Conservation (phyloP, 2,888 invertebrate genomes). For the Coenonympha arcania region DNA sequence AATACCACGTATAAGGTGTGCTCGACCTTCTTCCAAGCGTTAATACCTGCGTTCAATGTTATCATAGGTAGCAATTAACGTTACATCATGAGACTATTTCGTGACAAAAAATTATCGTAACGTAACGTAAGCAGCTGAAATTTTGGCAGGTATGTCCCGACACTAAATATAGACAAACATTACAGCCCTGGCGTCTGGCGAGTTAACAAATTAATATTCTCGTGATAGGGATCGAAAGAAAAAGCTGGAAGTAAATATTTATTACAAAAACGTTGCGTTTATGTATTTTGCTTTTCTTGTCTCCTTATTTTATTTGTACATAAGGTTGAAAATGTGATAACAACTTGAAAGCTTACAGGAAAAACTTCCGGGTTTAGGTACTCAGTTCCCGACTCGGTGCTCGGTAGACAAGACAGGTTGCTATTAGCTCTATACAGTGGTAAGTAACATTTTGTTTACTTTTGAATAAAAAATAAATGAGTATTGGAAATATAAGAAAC, state of each 20-base stretch:
- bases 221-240: neutral
- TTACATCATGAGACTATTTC: too few species aligned
- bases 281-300: neutral
- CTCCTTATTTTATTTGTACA: neutral
- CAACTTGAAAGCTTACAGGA: constrained; percentile 2
- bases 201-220: neutral
- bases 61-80: too few species aligned
- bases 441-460: constrained; percentile 28
- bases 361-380: constrained; percentile 46
- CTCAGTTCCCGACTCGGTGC: constrained; percentile 47
- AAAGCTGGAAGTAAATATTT: constrained; percentile 4
- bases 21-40: too few species aligned
- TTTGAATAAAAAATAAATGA: too few species aligned
- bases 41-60: too few species aligned
- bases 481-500: too few species aligned
- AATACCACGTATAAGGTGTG: too few species aligned
- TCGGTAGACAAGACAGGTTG: constrained; percentile 45
- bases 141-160: too few species aligned
- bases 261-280: neutral
- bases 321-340: neutral
- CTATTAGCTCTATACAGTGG: constrained; percentile 45
- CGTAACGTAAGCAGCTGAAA: too few species aligned
- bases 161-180: too few species aligned
- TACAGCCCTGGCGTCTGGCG: too few species aligned
- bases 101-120: too few species aligned